Conservation (phyloP, 2,113 vertebrate genomes). For the Rhodinocichla rosea region DNA sequence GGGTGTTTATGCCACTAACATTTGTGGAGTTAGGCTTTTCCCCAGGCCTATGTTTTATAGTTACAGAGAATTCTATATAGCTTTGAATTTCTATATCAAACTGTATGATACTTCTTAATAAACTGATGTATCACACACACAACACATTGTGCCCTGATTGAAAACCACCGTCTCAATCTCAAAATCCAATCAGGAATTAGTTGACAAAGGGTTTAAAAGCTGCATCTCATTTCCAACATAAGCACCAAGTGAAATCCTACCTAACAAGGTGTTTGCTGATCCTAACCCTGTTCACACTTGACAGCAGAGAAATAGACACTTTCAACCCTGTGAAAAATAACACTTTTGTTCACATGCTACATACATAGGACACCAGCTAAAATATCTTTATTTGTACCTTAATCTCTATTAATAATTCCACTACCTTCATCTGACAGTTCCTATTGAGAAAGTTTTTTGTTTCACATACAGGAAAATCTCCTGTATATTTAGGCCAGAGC, state of each 20-base stretch:
- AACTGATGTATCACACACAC: not conserved
- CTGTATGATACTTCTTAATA: not conserved
- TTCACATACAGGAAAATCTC: not conserved
- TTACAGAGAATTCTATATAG: not conserved
- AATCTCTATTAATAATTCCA: not conserved
- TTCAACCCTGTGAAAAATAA: not conserved
- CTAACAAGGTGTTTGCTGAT: not conserved
- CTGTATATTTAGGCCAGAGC: not conserved
- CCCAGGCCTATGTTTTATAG: not conserved
- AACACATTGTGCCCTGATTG: not conserved
- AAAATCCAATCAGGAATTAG: not conserved
- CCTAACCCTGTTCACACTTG: not conserved
- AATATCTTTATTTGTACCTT: not conserved
- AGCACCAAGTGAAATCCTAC: not conserved
- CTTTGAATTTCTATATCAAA: not conserved
- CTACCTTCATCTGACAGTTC: not conserved
- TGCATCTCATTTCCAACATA: not conserved
- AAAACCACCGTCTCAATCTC: not conserved
- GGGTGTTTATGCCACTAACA: not conserved
- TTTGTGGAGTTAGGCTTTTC: not conserved
- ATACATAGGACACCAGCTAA: not conserved
- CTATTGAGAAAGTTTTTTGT: not conserved
- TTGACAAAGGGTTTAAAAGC: not conserved
- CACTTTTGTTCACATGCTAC: not conserved
- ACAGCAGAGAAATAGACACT: not conserved